These are phyloP conservation scores for Phorcus lineatus DNA, from an alignment of 2,888 invertebrate genomes.

Conservation along the genomic window DNA sequence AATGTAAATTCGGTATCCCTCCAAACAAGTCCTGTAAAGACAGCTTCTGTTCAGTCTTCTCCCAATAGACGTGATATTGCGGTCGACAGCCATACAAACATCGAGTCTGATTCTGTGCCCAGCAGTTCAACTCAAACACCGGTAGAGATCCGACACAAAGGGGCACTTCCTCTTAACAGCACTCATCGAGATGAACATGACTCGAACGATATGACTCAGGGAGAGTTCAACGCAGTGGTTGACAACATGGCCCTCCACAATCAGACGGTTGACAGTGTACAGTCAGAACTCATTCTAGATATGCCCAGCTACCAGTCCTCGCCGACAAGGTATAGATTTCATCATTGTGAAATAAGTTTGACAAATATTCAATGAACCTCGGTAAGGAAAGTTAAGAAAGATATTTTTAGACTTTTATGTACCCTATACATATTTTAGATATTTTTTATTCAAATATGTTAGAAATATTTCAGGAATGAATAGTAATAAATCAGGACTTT, in stretches of 20 bases:
- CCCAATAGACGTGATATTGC: not conserved
- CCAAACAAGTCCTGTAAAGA: slow-evolving; percentile 46
- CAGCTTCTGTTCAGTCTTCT: not conserved
- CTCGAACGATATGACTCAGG: slow-evolving; percentile 36
- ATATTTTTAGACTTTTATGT: not conserved
- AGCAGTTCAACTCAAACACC: slow-evolving; percentile 45
- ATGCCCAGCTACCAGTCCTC: slow-evolving; percentile 70
- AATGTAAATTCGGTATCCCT: slow-evolving; percentile 35
- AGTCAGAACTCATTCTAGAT: slow-evolving; percentile 71
- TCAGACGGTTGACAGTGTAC: slow-evolving; percentile 64
- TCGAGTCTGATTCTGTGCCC: not conserved
- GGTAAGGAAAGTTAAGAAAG: not conserved
- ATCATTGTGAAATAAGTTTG: not conserved
- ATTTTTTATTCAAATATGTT: too few relatives aligned
- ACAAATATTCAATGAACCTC: not conserved
- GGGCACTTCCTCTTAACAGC: slow-evolving; percentile 56
- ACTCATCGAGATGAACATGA: slow-evolving; percentile 52
- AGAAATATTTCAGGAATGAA: too few relatives aligned
- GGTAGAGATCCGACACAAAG: slow-evolving; percentile 56
- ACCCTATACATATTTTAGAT: not conserved
- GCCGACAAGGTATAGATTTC: slow-evolving; percentile 38
- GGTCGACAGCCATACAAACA: not conserved
- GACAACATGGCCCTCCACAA: slow-evolving; percentile 59
- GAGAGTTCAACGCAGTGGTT: slow-evolving; percentile 56
- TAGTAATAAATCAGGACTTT: too few relatives aligned